Conservation (phyloP, 2,888 invertebrate genomes). For the Drosophila anceps region DNA sequence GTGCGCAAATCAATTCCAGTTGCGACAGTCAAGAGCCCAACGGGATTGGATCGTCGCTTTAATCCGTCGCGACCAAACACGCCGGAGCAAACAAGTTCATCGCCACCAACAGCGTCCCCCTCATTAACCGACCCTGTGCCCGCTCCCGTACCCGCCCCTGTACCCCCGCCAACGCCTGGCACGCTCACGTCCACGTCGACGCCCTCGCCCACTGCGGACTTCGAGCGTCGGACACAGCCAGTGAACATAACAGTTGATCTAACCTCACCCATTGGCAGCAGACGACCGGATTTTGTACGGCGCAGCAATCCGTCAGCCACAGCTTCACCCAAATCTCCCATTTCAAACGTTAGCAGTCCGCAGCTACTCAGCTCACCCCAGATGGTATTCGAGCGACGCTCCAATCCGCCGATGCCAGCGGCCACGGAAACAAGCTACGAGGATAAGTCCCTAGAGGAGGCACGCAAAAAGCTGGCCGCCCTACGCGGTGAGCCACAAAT, state of each 20-base stretch:
- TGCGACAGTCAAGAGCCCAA: not conserved
- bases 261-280: slow-evolving; percentile 3
- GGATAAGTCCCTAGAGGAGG: slow-evolving; percentile 42
- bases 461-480: slow-evolving; percentile 63
- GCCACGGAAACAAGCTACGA: not conserved
- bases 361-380: not conserved
- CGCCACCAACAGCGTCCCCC: no score
- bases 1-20: not conserved
- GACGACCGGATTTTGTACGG: slow-evolving; percentile 11
- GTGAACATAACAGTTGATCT: not conserved
- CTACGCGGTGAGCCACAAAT: slow-evolving; percentile 1
- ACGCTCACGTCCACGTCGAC: not conserved
- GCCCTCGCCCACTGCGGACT: not conserved
- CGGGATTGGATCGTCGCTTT: slow-evolving; percentile 3
- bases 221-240: not conserved
- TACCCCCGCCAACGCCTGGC: no score
- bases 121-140: no score
- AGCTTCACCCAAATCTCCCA: not conserved
- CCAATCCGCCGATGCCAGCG: slow-evolving; percentile 10
- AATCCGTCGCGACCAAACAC: not conserved
- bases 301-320: not conserved
- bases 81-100: not conserved
- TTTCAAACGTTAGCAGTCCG: not conserved
- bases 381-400: slow-evolving; percentile 17
- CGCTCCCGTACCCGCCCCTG: not conserved